Percentiles rank a stretch among this genome's conserved stretches.
These are phyloP conservation scores for Enteromius fasciolatus DNA, from an alignment of 2,797 vertebrate species.

Conservation along the genomic window DNA sequence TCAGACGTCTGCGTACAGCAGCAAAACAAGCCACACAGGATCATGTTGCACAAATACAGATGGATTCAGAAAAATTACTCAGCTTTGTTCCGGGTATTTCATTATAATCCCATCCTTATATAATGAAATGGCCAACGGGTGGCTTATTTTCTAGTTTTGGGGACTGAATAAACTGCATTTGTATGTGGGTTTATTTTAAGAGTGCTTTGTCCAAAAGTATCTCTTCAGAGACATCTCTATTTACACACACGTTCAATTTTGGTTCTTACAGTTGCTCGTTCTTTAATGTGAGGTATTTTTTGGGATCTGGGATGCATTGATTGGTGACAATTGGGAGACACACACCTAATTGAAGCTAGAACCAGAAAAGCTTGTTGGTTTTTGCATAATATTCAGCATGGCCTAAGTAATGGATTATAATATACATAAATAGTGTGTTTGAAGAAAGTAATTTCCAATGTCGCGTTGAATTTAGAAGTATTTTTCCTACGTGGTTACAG, in stretches of 20 bases:
- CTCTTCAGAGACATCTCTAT: not conserved
- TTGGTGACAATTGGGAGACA: not conserved
- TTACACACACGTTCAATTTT: not conserved
- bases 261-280: not conserved
- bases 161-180: not conserved
- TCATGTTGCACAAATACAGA: slow-evolving; percentile 38
- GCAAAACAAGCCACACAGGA: slow-evolving; percentile 21
- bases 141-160: slow-evolving; percentile 8
- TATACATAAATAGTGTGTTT: not conserved
- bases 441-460: not conserved
- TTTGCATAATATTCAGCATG: not conserved
- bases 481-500: not conserved
- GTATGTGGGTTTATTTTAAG: slow-evolving; percentile 14
- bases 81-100: slow-evolving; percentile 31
- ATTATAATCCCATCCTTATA: slow-evolving; percentile 35
- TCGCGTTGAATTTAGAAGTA: not conserved
- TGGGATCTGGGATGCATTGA: not conserved
- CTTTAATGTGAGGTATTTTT: not conserved
- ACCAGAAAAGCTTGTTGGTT: not conserved
- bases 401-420: not conserved
- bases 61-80: slow-evolving; percentile 34
- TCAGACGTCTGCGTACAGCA: slow-evolving; percentile 10
- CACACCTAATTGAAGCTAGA: not conserved
- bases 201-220: slow-evolving; percentile 27
- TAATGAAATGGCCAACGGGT: slow-evolving; percentile 22